phyloP scores from a whole-genome alignment of 2,888 invertebrate genomes.

The Ochropleura plecta region DNA sequence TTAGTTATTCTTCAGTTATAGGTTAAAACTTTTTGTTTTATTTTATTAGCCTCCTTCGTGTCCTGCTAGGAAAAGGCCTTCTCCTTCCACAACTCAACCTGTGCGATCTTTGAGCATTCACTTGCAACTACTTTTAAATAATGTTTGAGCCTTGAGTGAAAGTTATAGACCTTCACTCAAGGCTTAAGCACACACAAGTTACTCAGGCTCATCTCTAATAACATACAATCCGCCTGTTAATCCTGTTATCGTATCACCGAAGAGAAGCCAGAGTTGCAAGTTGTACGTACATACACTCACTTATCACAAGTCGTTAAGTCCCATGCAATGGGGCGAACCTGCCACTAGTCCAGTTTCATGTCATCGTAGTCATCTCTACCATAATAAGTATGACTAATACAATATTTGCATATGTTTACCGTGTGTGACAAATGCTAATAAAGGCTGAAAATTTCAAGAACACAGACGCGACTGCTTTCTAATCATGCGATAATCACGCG shows the following conservation, averaged over 20 bases:
- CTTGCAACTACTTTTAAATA: too few relatives aligned
- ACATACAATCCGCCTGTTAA: background rate
- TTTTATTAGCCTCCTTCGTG: too few relatives aligned
- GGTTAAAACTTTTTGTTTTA: too few relatives aligned
- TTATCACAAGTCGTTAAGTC: background rate
- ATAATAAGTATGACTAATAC: conserved; percentile 12
- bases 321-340: background rate
- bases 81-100: too few relatives aligned
- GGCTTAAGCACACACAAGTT: too few relatives aligned
- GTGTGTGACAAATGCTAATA: conserved; percentile 28
- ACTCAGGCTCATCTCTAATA: background rate
- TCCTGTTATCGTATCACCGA: background rate
- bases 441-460: conserved; percentile 53
- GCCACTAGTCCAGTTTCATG: background rate
- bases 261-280: background rate
- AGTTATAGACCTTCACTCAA: too few relatives aligned
- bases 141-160: too few relatives aligned
- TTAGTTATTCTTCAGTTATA: too few relatives aligned
- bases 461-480: conserved; percentile 42
- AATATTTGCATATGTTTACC: conserved; percentile 25
- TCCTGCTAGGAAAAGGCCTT: too few relatives aligned
- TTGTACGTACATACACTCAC: background rate
- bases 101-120: too few relatives aligned
- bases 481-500: conserved; percentile 41
- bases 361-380: conserved; percentile 1